Percentiles rank a stretch among this genome's conserved stretches.
phyloP scores from a whole-genome alignment of 2,888 invertebrate genomes.

The Volucella inflata region DNA sequence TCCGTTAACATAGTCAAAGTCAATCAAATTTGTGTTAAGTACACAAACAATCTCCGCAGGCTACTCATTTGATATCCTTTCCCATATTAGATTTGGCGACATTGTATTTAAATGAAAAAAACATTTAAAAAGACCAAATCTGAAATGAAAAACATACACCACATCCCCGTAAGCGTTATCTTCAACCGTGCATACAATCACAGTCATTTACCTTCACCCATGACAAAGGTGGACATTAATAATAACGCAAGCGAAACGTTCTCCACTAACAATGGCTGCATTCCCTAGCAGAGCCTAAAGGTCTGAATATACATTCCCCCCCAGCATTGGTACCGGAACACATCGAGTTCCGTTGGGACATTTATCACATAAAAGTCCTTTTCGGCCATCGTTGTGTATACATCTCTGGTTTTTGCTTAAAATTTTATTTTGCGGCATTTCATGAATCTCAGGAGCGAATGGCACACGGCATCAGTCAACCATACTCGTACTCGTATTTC shows the following conservation, averaged over 20 bases:
- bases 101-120: background rate
- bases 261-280: conserved; percentile 28
- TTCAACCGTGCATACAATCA: background rate
- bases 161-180: background rate
- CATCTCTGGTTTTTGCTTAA: conserved; percentile 36
- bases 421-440: conserved; percentile 57
- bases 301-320: background rate
- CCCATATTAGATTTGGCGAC: background rate
- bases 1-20: too few species aligned
- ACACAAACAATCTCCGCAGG: too few species aligned
- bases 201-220: conserved; percentile 20
- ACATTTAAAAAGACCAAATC: too few species aligned
- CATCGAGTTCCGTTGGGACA: conserved; percentile 55
- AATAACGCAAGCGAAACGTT: conserved; percentile 35
- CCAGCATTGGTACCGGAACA: conserved; percentile 8
- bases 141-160: background rate
- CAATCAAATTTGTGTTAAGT: too few species aligned
- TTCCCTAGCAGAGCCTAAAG: conserved; percentile 1
- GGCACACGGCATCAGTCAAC: conserved; percentile 31
- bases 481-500: too few species aligned
- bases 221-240: conserved; percentile 50
- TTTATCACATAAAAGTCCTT: conserved; percentile 60
- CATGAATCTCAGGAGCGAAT: conserved; percentile 22
- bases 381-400: conserved; percentile 40
- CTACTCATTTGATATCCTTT: too few species aligned